Conservation (phyloP, 2,113 vertebrate genomes). For the Stegostoma tigrinum region DNA sequence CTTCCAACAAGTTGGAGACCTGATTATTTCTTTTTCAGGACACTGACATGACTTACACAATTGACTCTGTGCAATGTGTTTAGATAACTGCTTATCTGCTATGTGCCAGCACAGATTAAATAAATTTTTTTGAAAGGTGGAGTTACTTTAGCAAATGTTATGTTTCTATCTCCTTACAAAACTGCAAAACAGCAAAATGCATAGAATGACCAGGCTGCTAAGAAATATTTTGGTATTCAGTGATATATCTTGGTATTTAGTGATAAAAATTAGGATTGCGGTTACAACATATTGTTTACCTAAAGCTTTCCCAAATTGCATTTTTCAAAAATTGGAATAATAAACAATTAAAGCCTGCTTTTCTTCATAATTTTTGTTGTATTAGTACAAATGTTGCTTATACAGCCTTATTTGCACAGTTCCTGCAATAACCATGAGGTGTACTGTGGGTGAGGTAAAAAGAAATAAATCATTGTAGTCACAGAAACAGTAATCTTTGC, state of each 20-base stretch:
- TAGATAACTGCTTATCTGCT: neutral
- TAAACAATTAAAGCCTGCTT: neutral
- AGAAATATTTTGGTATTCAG: neutral
- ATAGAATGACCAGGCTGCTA: neutral
- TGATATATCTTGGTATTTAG: neutral
- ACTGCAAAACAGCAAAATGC: neutral
- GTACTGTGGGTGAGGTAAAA: conserved; percentile 66
- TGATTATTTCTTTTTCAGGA: neutral
- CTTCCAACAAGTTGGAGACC: neutral
- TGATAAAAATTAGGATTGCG: neutral
- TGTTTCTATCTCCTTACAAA: neutral
- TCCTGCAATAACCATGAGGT: conserved; percentile 10
- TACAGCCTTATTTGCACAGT: neutral
- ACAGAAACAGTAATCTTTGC: conserved; percentile 99
- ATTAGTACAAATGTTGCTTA: neutral
- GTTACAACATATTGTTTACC: neutral
- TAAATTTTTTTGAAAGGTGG: neutral
- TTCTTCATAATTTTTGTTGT: neutral
- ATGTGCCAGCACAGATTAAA: neutral
- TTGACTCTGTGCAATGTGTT: neutral
- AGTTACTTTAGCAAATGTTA: neutral
- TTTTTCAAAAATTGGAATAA: neutral
- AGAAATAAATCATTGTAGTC: conserved; percentile 98
- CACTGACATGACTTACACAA: neutral
- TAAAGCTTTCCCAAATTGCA: neutral